Evolutionary conservation across 2,797 vertebrate genomes (phyloP), one percentile per base, ranked within the genome.

Genomic region (Miichthys miiuy): DNA sequence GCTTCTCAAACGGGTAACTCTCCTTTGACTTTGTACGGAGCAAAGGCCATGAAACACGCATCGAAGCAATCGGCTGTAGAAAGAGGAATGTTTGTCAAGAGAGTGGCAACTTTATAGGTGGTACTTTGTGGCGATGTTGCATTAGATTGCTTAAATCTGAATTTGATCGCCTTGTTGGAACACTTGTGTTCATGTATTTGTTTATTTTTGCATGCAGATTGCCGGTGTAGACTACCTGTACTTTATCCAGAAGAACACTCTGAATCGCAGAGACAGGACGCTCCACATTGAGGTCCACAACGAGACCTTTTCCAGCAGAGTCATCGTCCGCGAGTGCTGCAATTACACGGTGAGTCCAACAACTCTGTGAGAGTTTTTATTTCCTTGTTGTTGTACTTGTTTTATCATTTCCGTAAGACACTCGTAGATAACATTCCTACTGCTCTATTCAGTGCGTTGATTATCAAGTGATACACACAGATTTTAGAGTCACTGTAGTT

Each of bases 161-260:
- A 56, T 55, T 17, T 56, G 5, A 56, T 48, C 1, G 0, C 51
- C 23, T 46, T 18, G 2, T n/a, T 68, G 14, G n/a, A 27, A 10
- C 55, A 4, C 51, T 58, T 47, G 10, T 8, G 6, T 20, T 17
- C 23, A n/a, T 41, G 41, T 42, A 21, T 25, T 63, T 42, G 7
- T 30, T 30, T 30, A 6, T 30, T 55, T 21, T 20, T 82, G 25
- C 41, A 6, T 80, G 25, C 34, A 99, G 97, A 98, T 99, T 44
- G 97, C 98, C 3, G 97, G 98, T 6, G 96, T 99, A 6, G 98
- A 99, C 80, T 98, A 97, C n/a, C 93, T 99, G 55, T 99, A 99
- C 90, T 99, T 99, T 81, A 83, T 96, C 79, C 98, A 99, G 85
- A 99, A 96, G 81, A 99, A 99, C 93, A 96, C 96, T 0, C 91